Evolutionary conservation across 1,140 invertebrate genomes (phyloP), one percentile per base, ranked within the genome.

Genomic region (Gryllus bimaculatus): DNA sequence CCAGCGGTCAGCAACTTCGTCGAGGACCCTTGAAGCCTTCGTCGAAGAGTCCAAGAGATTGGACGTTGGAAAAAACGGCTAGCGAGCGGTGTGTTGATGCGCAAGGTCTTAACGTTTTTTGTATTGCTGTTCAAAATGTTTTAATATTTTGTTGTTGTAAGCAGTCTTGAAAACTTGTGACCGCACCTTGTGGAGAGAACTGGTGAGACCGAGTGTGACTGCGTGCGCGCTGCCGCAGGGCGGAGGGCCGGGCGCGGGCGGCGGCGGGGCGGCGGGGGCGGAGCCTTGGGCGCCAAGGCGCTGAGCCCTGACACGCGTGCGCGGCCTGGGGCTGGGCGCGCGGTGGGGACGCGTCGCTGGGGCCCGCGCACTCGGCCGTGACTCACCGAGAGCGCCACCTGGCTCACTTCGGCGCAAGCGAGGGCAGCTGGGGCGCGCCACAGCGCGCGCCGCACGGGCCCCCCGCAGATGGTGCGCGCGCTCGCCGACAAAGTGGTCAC

Each of bases 381-480:
- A n/a, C 84, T 93, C 4, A 88, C 91, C 0, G 90, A 92, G 83
- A 88, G 88, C n/a, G 92, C 8, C 89, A 90, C 82, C 87, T 93
- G n/a, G 0, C 87, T 91, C 74, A 90, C 91, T 90, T 93, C 85
- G 92, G 92, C 85, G 87, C 8, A 93, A 93, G 84, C 15, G 88
- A 90, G 79, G 90, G 86, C 79, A 88, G 84, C 85, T 92, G 10
- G 91, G 90, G 8, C 85, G 85, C 47, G 87, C 7, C 86, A 88
- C 80, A 82, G n/a, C 82, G 8, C 83, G 82, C 82, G 8, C 85
- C 86, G 83, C 85, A 80, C 83, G 73, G 84, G 81, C 74, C 84
- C 84, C 47, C 89, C 88, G 78, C 85, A 87, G 2, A 82, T 90
- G 47, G 89, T 92, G 8, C 90, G 89, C 78, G 82, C 85, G 0